Conservation (phyloP, 1,140 invertebrate genomes). For the Magallana ariakensis region DNA sequence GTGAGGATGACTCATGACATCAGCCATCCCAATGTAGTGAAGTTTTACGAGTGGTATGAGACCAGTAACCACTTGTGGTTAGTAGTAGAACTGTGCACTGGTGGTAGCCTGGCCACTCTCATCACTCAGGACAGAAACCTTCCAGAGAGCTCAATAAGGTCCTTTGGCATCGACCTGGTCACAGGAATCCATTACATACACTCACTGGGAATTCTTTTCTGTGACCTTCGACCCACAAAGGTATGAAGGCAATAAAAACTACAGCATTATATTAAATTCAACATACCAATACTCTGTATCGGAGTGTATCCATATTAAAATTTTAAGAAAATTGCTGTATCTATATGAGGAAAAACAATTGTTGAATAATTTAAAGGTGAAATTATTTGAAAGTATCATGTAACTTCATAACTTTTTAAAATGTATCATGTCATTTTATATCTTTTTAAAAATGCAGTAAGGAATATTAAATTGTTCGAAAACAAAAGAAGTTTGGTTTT, state of each 20-base stretch:
- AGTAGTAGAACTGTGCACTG: conserved; percentile 79
- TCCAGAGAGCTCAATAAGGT: conserved; percentile 76
- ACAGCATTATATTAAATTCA: no score
- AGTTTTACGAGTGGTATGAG: conserved; percentile 81
- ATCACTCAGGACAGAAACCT: conserved; percentile 77
- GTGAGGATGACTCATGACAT: conserved; percentile 80
- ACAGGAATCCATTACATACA: conserved; percentile 78
- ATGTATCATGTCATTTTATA: no score
- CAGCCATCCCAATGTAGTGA: conserved; percentile 77
- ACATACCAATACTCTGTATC: no score
- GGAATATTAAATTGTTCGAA: no score
- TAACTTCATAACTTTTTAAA: no score
- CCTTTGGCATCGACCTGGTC: conserved; percentile 78
- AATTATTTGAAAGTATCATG: no score
- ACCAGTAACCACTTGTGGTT: conserved; percentile 80
- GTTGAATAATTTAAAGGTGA: no score
- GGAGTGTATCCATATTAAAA: no score
- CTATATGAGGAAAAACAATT: no score
- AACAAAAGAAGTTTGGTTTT: no score
- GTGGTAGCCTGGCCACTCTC: conserved; percentile 77
- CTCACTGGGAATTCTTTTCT: conserved; percentile 78
- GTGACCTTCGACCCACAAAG: conserved; percentile 78
- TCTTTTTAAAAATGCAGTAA: no score
- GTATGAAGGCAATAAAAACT: conserved; percentile 56
- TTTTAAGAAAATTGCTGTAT: no score